Conservation (phyloP, 1,140 invertebrate species). For the Bombus confusus region DNA sequence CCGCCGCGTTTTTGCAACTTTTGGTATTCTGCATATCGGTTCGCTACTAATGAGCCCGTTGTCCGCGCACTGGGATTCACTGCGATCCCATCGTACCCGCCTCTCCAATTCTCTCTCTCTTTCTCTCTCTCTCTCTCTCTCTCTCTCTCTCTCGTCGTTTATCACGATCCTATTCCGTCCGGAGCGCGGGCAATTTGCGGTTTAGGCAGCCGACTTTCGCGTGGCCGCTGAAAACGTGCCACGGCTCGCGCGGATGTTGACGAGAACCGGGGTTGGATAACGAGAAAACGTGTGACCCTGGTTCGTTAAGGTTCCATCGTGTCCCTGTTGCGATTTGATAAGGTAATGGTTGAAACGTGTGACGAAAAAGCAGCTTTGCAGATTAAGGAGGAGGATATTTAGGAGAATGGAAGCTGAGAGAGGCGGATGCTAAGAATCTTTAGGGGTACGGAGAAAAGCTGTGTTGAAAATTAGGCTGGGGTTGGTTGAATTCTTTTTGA, state of each 20-base stretch:
- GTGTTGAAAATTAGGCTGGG: background rate
- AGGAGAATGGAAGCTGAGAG: background rate
- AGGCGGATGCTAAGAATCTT: too few species aligned
- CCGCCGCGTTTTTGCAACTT: conserved; percentile 55
- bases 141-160: background rate
- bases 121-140: too few species aligned
- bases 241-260: background rate
- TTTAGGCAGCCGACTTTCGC: conserved; percentile 7
- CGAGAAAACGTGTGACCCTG: too few species aligned
- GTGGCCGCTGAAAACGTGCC: background rate
- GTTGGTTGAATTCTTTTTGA: too few species aligned
- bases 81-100: conserved; percentile 14
- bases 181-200: conserved; percentile 22
- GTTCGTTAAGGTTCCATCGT: background rate
- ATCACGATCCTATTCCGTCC: conserved; percentile 32
- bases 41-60: conserved; percentile 60
- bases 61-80: conserved; percentile 28
- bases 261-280: background rate
- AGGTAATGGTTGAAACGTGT: background rate
- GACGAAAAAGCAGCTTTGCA: background rate
- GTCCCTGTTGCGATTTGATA: background rate
- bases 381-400: background rate
- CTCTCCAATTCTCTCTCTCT: background rate
- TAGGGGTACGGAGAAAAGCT: background rate
- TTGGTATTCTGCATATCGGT: conserved; percentile 44